Conservation (phyloP, 2,888 invertebrate species). For the Salpingus planirostris region DNA sequence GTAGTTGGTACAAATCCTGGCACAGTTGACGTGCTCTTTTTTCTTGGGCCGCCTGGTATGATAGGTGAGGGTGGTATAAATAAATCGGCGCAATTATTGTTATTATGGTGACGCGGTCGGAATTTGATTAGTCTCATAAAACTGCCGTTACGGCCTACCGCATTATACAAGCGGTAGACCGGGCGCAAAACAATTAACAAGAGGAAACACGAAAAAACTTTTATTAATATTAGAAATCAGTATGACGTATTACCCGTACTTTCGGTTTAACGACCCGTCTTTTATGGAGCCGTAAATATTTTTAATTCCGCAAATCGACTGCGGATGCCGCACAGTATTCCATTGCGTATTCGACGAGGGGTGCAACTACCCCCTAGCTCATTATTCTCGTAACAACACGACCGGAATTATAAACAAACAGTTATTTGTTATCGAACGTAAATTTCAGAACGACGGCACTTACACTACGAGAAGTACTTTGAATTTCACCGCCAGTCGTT, state of each 20-base stretch:
- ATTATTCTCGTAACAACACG: too few species aligned
- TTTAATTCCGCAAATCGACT: slow-evolving; percentile 6
- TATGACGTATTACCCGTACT: slow-evolving; percentile 7
- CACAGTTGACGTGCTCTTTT: too few species aligned
- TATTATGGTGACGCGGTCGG: slow-evolving; percentile 3
- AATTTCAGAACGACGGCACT: slow-evolving; percentile 63
- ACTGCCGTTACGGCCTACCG: slow-evolving; percentile 5
- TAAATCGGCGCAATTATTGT: too few species aligned
- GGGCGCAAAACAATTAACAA: slow-evolving; percentile 9
- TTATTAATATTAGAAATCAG: slow-evolving; percentile 10
- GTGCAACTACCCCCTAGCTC: too few species aligned
- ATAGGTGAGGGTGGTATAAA: too few species aligned
- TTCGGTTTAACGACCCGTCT: slow-evolving; percentile 6
- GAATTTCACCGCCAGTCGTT: slow-evolving; percentile 70
- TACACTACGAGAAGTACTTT: slow-evolving; percentile 70
- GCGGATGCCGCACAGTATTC: not conserved
- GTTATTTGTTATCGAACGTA: not conserved
- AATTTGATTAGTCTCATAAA: slow-evolving; percentile 7
- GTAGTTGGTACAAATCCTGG: too few species aligned
- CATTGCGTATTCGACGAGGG: too few species aligned
- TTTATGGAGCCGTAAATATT: slow-evolving; percentile 12
- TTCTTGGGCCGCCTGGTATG: too few species aligned
- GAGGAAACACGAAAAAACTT: slow-evolving; percentile 8
- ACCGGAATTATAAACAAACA: too few species aligned
- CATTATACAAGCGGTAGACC: slow-evolving; percentile 2